phyloP scores from a whole-genome alignment of 2,113 vertebrate species.

The Ophthalmolycus amberensis region DNA sequence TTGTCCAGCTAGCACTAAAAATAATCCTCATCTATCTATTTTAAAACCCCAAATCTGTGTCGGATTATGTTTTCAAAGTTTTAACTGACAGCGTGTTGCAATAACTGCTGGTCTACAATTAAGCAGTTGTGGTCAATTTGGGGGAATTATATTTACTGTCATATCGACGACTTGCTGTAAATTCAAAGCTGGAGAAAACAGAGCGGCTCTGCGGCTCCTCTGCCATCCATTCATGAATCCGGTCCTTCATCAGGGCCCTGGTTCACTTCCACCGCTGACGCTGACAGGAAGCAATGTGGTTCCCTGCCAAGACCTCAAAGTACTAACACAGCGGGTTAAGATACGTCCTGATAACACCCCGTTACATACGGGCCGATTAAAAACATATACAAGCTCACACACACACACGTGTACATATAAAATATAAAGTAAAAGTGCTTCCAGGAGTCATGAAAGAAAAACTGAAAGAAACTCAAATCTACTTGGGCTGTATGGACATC shows the following conservation, averaged over 20 bases:
- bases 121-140: constrained; percentile 16
- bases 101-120: neutral
- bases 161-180: neutral
- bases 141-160: constrained; percentile 8
- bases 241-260: constrained; percentile 59
- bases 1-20: neutral
- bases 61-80: neutral
- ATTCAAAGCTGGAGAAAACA: neutral
- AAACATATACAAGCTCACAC: constrained; percentile 16
- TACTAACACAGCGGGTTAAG: constrained; percentile 41
- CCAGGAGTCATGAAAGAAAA: neutral
- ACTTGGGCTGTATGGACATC: neutral
- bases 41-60: neutral
- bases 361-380: constrained; percentile 43
- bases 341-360: constrained; percentile 58
- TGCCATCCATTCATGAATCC: constrained; percentile 70
- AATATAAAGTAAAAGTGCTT: neutral
- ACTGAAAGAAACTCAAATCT: neutral
- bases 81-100: constrained; percentile 3
- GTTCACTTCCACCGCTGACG: constrained; percentile 64
- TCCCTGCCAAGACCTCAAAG: constrained; percentile 71
- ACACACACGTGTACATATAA: neutral
- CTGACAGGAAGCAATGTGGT: constrained; percentile 74
- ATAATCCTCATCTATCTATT: neutral
- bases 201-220: constrained; percentile 12